These are phyloP conservation scores for Lamproptera curius DNA, from an alignment of 2,888 invertebrate species.

Conservation along the genomic window DNA sequence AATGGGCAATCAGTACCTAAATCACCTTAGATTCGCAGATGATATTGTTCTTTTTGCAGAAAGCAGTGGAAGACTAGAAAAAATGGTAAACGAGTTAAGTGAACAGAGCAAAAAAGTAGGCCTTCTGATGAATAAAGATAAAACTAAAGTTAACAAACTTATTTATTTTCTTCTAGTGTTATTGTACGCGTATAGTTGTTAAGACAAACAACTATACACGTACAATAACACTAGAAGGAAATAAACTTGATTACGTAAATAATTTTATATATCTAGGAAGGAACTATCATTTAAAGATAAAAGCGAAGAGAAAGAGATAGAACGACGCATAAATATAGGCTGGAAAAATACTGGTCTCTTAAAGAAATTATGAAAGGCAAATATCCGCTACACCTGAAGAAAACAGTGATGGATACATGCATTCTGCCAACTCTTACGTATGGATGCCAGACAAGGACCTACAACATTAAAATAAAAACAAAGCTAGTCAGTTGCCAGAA, in stretches of 20 bases:
- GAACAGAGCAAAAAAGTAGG: constrained; percentile 20
- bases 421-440: constrained; percentile 25
- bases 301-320: background rate
- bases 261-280: constrained; percentile 13
- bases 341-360: background rate
- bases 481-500: constrained; percentile 1
- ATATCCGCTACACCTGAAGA: background rate
- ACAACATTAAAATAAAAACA: background rate
- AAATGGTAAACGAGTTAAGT: constrained; percentile 16
- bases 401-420: background rate
- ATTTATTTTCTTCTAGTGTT: no score
- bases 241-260: constrained; percentile 7
- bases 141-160: constrained; percentile 9
- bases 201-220: background rate
- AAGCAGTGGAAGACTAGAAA: constrained; percentile 10
- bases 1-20: constrained; percentile 12
- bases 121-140: constrained; percentile 17
- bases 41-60: constrained; percentile 21
- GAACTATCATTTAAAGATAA: constrained; percentile 6
- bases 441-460: constrained; percentile 17
- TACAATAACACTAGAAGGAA: background rate
- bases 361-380: constrained; percentile 5
- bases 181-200: no score
- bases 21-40: constrained; percentile 22
- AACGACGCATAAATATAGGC: background rate